Conservation (phyloP, 2,797 vertebrate species). For the Pitangus sulphuratus region DNA sequence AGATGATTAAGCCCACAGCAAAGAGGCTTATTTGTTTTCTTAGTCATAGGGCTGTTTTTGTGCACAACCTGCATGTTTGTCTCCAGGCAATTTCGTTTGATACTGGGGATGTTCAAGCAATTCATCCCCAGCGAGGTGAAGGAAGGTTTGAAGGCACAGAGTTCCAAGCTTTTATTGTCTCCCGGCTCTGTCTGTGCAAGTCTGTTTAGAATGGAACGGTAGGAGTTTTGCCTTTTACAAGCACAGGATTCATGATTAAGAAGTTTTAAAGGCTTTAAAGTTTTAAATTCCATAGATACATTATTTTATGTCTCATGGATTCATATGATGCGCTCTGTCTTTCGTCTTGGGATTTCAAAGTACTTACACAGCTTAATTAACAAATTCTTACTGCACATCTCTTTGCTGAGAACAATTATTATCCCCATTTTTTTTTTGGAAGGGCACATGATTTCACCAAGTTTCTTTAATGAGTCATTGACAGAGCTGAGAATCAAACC, state of each 20-base stretch:
- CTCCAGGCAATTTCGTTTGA: neutral
- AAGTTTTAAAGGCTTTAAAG: neutral
- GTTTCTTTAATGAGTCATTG: neutral
- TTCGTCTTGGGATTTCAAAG: neutral
- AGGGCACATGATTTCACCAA: neutral
- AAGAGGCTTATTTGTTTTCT: neutral
- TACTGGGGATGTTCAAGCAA: neutral
- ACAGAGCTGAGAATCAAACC: neutral
- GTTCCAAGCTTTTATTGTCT: neutral
- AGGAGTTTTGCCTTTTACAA: neutral
- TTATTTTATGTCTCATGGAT: neutral
- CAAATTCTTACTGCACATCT: neutral
- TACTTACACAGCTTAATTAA: neutral
- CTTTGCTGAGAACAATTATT: neutral
- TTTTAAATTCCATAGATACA: neutral
- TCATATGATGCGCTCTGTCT: neutral
- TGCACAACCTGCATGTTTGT: neutral
- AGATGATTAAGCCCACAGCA: neutral
- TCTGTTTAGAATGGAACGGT: neutral
- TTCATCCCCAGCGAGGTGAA: neutral
- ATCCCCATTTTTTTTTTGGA: neutral
- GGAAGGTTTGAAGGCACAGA: neutral
- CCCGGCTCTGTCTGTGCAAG: neutral
- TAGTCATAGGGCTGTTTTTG: neutral
- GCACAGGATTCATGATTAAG: neutral